These are phyloP conservation scores for Marronus borbonicus DNA, from an alignment of 2,888 invertebrate genomes.

Conservation along the genomic window DNA sequence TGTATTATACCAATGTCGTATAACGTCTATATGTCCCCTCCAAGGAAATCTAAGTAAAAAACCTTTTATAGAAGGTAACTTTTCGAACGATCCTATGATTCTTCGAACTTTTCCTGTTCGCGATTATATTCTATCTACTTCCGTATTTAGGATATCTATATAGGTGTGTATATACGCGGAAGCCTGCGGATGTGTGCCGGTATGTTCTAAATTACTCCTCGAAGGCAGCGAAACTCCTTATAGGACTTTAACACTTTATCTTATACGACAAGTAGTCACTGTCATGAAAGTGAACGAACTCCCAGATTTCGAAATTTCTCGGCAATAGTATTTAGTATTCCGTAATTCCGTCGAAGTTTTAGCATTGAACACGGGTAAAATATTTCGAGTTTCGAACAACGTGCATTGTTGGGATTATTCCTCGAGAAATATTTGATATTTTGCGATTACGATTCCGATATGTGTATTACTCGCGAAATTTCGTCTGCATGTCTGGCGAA, in stretches of 20 bases:
- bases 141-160: not conserved
- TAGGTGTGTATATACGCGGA: conserved; percentile 1
- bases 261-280: conserved; percentile 28
- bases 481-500: no score
- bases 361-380: not conserved
- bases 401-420: not conserved
- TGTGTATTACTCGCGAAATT: no score
- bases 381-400: not conserved
- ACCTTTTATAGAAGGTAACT: conserved; percentile 39
- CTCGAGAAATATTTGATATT: not conserved
- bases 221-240: conserved; percentile 11
- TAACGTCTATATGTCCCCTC: not conserved
- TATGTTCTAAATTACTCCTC: conserved; percentile 13
- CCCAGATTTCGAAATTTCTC: not conserved
- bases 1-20: not conserved
- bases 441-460: no score
- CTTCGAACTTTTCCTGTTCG: conserved; percentile 47
- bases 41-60: conserved; percentile 31
- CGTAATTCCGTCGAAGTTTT: not conserved
- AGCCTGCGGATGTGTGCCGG: not conserved
- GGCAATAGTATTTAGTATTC: conserved; percentile 6
- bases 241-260: conserved; percentile 30
- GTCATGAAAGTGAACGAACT: conserved; percentile 25
- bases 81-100: conserved; percentile 31
- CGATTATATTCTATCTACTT: conserved; percentile 37